Base-by-base conservation (phyloP, 2,113 vertebrate genomes). In the Epinephelus moara region DNA sequence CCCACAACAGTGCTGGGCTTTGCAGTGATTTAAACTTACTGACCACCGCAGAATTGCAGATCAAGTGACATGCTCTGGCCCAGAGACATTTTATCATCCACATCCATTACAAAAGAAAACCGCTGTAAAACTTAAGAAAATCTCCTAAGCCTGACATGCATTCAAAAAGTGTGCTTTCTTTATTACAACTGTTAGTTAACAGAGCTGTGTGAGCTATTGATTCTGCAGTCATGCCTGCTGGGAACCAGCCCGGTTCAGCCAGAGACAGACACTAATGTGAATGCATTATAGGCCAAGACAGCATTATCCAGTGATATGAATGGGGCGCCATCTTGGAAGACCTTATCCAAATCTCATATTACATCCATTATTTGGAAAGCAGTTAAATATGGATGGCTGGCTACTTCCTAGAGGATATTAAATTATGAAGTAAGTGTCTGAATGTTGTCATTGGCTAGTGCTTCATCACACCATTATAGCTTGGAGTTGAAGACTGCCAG, bases 351-450 rank as follows among this genome's bases (percentile, higher is more conserved):
- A 71, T 78, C 82, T 78, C 74, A 60, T 72, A 77, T 73, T 78
- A 21, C 82, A 72, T 82, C 70, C 80, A 80, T 85, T 85, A 82
- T 88, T 82, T 68, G 64, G 55, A 71, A 53, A 75, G 70, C 14
- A 47, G 70, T 82, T 73, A 72, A 76, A 56, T 69, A 77, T 63
- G 59, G 47, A 80, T 27, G 47, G 74, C 53, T 42, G 55, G 40
- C 75, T 75, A 49, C 45, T 63, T 83, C 80, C 80, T 74, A 56
- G 9, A 76, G 67, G 61, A 80, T 53, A 76, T 76, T 88, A 75
- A 88, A 82, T 80, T 53, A 83, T 85, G 25, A 59, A 76, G n/a
- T 66, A 67, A 63, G 60, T 66, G 56, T 63, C 60, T 69, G 8
- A 27, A 42, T 76, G 55, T 55, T 75, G 73, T 57, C 52, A 80